phyloP scores from a whole-genome alignment of 1,140 invertebrate genomes.

The Marisa cornuarietis region DNA sequence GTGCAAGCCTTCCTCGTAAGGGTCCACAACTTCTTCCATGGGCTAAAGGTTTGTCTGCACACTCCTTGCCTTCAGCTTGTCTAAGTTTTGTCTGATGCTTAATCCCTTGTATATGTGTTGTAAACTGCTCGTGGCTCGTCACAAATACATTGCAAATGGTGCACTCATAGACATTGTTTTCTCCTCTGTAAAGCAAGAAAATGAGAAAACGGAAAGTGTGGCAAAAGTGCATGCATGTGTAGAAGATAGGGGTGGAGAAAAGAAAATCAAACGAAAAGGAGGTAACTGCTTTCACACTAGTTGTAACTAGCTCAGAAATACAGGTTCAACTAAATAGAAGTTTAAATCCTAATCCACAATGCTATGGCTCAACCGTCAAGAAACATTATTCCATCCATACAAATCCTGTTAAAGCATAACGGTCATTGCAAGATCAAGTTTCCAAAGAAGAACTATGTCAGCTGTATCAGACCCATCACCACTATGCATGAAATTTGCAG shows the following conservation, averaged over 20 bases:
- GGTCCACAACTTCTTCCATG: not conserved
- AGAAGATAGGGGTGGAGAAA: not conserved
- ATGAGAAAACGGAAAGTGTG: not conserved
- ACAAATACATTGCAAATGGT: constrained; percentile 54
- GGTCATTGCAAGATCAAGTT: too few relatives aligned
- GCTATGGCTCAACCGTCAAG: too few relatives aligned
- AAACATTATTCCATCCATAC: too few relatives aligned
- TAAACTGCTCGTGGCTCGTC: constrained; percentile 56
- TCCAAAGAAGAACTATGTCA: too few relatives aligned
- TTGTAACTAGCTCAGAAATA: too few relatives aligned
- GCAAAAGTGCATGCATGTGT: not conserved
- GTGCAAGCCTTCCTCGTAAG: not conserved
- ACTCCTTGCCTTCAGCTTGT: constrained; percentile 4
- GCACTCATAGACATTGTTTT: constrained; percentile 44
- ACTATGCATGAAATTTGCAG: too few relatives aligned
- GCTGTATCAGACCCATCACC: too few relatives aligned
- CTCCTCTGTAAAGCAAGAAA: not conserved
- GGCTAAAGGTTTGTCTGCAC: too few relatives aligned
- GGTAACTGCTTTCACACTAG: too few relatives aligned
- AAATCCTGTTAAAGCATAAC: too few relatives aligned
- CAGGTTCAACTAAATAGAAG: too few relatives aligned
- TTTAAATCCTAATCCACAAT: too few relatives aligned
- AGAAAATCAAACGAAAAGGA: not conserved
- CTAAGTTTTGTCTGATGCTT: constrained; percentile 44
- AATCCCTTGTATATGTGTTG: constrained; percentile 50